Evolutionary conservation across 2,888 invertebrate genomes (phyloP).

Genomic region (Azorinus chamasolen): DNA sequence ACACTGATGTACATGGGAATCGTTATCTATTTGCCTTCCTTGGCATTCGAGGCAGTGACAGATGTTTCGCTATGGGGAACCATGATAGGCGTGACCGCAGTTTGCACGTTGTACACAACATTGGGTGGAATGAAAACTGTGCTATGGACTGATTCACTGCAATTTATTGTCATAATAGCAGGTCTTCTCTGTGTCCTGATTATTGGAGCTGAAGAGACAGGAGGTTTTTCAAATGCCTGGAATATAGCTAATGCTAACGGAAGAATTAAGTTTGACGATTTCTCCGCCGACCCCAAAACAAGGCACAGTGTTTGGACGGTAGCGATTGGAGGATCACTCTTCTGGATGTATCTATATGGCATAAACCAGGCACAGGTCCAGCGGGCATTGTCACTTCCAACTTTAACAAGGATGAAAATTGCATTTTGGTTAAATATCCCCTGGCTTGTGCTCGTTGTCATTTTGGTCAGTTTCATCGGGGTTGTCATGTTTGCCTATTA

Average conservation of each 20-base stretch:
- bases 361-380: constrained; percentile 98
- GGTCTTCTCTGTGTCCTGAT: too few relatives aligned
- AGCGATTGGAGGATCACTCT: constrained; percentile 95
- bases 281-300: constrained; percentile 91
- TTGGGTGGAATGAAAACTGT: too few relatives aligned
- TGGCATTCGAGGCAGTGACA: constrained; percentile 90
- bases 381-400: constrained; percentile 96
- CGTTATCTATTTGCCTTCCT: too few relatives aligned
- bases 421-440: constrained; percentile 17
- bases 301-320: constrained; percentile 96
- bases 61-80: constrained; percentile 92
- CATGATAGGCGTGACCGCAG: too few relatives aligned
- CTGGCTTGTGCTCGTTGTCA: constrained; percentile 3
- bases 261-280: constrained; percentile 62
- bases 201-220: too few relatives aligned
- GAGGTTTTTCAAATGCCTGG: constrained; percentile 83
- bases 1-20: too few relatives aligned
- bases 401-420: too few relatives aligned
- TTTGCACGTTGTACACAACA: too few relatives aligned
- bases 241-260: constrained; percentile 72
- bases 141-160: too few relatives aligned
- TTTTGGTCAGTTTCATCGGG: constrained; percentile 27
- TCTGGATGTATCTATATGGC: too few relatives aligned
- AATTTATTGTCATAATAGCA: too few relatives aligned
- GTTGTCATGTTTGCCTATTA: constrained; percentile 52